Conservation (phyloP, 2,888 invertebrate species). For the Listrodromus nycthemerus region DNA sequence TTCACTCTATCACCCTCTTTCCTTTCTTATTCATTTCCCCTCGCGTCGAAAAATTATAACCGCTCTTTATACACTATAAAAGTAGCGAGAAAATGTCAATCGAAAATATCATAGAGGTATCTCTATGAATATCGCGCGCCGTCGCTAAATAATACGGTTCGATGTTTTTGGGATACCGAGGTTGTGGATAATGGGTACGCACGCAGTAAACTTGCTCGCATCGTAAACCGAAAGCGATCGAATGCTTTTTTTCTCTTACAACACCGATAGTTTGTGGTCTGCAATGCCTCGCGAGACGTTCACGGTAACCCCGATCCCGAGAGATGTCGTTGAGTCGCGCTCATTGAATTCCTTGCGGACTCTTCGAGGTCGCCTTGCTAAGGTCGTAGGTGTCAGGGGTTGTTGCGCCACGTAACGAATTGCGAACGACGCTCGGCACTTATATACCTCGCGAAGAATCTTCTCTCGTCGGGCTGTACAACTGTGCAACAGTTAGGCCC, state of each 20-base stretch:
- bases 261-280: slow-evolving; percentile 64
- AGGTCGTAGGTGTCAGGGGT: slow-evolving; percentile 77
- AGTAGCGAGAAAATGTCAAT: neutral
- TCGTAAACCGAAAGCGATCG: slow-evolving; percentile 63
- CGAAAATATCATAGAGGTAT: neutral
- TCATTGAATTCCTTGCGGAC: slow-evolving; percentile 68
- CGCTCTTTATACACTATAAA: neutral
- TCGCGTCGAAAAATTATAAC: slow-evolving; percentile 27
- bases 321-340: slow-evolving; percentile 28
- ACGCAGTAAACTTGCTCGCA: slow-evolving; percentile 1
- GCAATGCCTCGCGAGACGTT: slow-evolving; percentile 44
- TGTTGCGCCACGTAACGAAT: slow-evolving; percentile 71
- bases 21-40: slow-evolving; percentile 14
- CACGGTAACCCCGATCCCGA: neutral
- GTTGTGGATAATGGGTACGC: slow-evolving; percentile 1
- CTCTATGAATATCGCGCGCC: neutral
- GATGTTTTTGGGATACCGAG: slow-evolving; percentile 14
- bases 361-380: slow-evolving; percentile 73
- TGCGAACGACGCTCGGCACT: slow-evolving; percentile 56
- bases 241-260: slow-evolving; percentile 41
- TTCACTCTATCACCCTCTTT: neutral
- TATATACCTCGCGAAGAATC: slow-evolving; percentile 64
- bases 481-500: slow-evolving; percentile 28
- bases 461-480: neutral
- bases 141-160: neutral